Conservation (phyloP, 2,797 vertebrate genomes). For the Peromyscus attwateri region DNA sequence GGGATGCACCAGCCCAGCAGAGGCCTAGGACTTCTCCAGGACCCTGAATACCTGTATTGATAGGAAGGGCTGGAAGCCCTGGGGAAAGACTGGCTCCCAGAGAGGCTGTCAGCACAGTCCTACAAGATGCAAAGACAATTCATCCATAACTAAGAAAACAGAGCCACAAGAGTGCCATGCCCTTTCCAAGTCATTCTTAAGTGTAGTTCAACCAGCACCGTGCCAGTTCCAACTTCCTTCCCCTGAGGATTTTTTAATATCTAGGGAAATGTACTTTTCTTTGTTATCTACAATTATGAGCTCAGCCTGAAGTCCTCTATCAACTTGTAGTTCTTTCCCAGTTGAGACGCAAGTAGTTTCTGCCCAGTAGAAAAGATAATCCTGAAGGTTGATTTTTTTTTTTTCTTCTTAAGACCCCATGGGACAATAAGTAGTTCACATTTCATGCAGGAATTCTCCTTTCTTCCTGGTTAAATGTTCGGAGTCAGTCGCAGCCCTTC, state of each 20-base stretch:
- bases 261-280: slow-evolving; percentile 20
- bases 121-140: slow-evolving; percentile 25
- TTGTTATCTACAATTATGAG: slow-evolving; percentile 48
- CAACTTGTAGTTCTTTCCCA: slow-evolving; percentile 52
- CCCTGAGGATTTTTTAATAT: neutral
- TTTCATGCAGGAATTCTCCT: neutral
- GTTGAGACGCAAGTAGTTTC: slow-evolving; percentile 57
- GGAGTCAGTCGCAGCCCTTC: neutral
- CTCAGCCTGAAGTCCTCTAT: slow-evolving; percentile 33
- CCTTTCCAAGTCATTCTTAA: neutral
- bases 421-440: neutral
- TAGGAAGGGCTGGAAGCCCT: neutral
- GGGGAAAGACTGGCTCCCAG: neutral
- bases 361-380: slow-evolving; percentile 46
- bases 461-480: slow-evolving; percentile 31
- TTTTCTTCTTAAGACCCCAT: neutral
- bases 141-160: neutral
- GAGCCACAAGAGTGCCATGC: neutral
- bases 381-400: neutral
- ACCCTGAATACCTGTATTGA: neutral
- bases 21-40: neutral
- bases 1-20: neutral
- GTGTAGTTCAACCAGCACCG: neutral
- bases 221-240: neutral
- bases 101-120: neutral